Evolutionary conservation across 2,113 vertebrate genomes (phyloP).

Genomic region (Anolis sagrei): DNA sequence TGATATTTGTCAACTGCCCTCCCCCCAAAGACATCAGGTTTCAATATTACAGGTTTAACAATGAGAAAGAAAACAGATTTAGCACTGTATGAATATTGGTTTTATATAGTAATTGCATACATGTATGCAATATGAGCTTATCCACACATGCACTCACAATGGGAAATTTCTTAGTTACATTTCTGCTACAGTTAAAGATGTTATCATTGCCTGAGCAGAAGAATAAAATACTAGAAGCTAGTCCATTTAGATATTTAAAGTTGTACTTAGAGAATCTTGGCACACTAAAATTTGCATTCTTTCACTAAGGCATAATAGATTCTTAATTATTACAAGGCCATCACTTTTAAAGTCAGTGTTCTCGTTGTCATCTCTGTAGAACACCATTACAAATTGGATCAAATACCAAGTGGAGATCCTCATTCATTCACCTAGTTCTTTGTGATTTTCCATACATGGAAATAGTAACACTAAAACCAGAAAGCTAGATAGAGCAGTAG

Average conservation of each 20-base stretch:
- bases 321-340: background rate
- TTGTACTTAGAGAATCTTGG: conserved; percentile 58
- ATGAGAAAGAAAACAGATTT: background rate
- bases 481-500: too few relatives aligned
- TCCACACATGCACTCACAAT: conserved; percentile 12
- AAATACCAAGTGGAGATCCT: background rate
- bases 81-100: background rate
- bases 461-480: too few relatives aligned
- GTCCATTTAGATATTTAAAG: conserved; percentile 41
- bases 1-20: background rate
- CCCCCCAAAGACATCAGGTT: background rate
- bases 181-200: conserved; percentile 36
- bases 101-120: conserved; percentile 35
- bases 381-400: background rate
- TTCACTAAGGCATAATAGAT: conserved; percentile 14
- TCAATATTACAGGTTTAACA: conserved; percentile 47
- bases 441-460: background rate
- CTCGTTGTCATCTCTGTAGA: background rate
- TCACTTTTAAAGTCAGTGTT: background rate
- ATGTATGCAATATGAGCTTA: conserved; percentile 9
- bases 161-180: conserved; percentile 49
- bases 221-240: conserved; percentile 57
- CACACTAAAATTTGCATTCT: conserved; percentile 53
- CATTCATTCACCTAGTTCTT: background rate
- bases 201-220: conserved; percentile 48